Base-by-base conservation (phyloP, 2,888 invertebrate species). In the Aethes cnicana region DNA sequence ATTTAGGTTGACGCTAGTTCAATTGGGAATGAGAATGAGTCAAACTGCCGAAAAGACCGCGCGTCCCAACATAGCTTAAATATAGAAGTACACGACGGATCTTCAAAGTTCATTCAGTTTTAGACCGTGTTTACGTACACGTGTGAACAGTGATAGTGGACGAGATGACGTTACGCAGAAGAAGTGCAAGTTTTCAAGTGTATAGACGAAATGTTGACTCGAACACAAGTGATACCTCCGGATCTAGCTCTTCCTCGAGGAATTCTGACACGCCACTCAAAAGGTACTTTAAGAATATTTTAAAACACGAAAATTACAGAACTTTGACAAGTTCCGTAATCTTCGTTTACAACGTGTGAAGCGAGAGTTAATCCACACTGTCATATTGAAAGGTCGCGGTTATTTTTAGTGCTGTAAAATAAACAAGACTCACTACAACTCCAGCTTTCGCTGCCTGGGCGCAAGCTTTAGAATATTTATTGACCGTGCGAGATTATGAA, bases 81-180 rank as follows among this genome's bases (percentile, higher is more conserved):
- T 77, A 77, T 86, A 87, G 86, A 78, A 53, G 48, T 61, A 69
- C 73, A 74, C 82, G 86, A 84, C 86, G 85, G 80, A 72, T 68
- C 63, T 63, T 56, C 62, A 61, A 62, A 57, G 63, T 57, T 47
- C 54, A 53, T 56, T 63, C 53, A 62, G 57, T 61, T 52, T 62
- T 57, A 49, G 54, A 56, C 54, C 58, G 67, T 48, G 74, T 73
- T 64, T 66, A 63, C 54, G 50, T 56, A 53, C 62, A 42, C 59
- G 61, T 12, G 12, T 37, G 23, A 2, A n/a, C 6, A n/a, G 8
- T 16, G 9, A 23, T 23, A 12, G 6, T 14, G 21, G 17, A 16
- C 42, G 59, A 65, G 56, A 65, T 61, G 59, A 59, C 56, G 60
- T 57, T 79, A 44, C 72, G 69, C 25, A 83, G 79, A 63, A 80